Evolutionary conservation across 2,888 invertebrate genomes (phyloP), one percentile per base, ranked within the genome.

Genomic region (Heliothis peltigera): DNA sequence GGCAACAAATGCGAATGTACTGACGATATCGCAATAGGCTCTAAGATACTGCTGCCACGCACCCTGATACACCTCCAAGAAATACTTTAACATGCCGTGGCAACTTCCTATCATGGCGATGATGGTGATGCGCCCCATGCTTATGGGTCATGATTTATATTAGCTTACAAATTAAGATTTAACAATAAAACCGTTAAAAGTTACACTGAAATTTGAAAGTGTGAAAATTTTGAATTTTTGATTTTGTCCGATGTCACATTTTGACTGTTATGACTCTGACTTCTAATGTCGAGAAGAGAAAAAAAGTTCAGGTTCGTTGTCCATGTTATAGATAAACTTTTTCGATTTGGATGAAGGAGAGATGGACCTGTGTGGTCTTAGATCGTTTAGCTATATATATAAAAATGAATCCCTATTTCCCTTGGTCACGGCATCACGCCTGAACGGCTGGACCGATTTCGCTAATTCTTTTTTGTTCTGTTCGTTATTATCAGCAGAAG

Each of bases 51-150:
- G 22, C 6, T 7, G 5, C 12, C 46, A 58, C 72, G 15, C 63
- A 77, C 75, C 75, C 78, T 1, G 74, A 59, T 18, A 53, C 1
- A 10, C 56, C 32, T 28, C 74, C 74, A 15, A 60, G n/a, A 3
- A 28, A 28, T 12, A 51, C 10, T 57, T 77, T 75, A 12, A 25
- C 1, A 21, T 35, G 43, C 1, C 17, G 35, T 0, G 63, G 35
- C 18, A 46, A 1, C 4, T 22, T 60, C n/a, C 5, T 28, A 5
- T 17, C 4, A 1, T 15, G 19, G 0, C 18, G 39, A 0, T 15
- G 35, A 2, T n/a, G 70, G 6, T 18, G 55, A 7, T 52, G 51
- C 10, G 39, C 53, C 0, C 18, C 49, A 12, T 70, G 61, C 4
- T 68, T 59, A 47, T 67, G 60, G 4, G 56, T 35, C 76, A 71